Conservation (phyloP, 2,888 invertebrate genomes). For the Brachylomia viminalis region DNA sequence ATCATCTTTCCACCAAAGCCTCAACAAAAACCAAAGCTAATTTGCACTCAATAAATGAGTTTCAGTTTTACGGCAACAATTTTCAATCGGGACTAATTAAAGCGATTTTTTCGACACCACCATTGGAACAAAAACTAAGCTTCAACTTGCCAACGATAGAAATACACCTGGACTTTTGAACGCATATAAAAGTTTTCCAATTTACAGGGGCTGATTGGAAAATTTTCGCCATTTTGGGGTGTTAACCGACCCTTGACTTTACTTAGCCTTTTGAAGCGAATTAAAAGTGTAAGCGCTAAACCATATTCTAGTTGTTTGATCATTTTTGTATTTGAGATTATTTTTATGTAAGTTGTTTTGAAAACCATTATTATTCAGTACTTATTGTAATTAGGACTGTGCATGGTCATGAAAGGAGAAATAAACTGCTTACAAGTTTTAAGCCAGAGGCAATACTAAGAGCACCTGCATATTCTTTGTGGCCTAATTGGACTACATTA, state of each 20-base stretch:
- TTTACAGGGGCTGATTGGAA: conserved; percentile 90
- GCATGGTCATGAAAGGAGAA: not conserved
- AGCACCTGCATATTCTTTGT: not conserved
- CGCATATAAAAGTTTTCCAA: conserved; percentile 91
- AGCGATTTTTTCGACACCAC: conserved; percentile 80
- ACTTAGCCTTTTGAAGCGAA: conserved; percentile 82
- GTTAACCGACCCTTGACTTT: conserved; percentile 89
- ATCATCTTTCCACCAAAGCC: conserved; percentile 13
- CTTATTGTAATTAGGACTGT: not conserved
- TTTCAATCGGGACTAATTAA: conserved; percentile 82
- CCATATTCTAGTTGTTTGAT: conserved; percentile 48
- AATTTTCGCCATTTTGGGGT: conserved; percentile 88
- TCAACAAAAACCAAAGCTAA: conserved; percentile 58
- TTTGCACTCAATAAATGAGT: conserved; percentile 65
- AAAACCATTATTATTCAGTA: not conserved
- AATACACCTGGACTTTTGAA: conserved; percentile 90
- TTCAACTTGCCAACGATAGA: conserved; percentile 81
- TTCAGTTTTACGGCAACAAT: conserved; percentile 70
- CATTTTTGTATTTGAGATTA: conserved; percentile 11
- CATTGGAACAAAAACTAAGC: conserved; percentile 84
- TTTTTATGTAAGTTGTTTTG: conserved; percentile 13
- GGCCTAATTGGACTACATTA: not conserved
- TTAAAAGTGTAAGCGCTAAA: conserved; percentile 76
- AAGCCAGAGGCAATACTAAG: too few relatives aligned
- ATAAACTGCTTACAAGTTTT: not conserved